Conservation (phyloP, 37 sponge, comb jelly and placozoan genomes). For the Dysidea cf. avara region DNA sequence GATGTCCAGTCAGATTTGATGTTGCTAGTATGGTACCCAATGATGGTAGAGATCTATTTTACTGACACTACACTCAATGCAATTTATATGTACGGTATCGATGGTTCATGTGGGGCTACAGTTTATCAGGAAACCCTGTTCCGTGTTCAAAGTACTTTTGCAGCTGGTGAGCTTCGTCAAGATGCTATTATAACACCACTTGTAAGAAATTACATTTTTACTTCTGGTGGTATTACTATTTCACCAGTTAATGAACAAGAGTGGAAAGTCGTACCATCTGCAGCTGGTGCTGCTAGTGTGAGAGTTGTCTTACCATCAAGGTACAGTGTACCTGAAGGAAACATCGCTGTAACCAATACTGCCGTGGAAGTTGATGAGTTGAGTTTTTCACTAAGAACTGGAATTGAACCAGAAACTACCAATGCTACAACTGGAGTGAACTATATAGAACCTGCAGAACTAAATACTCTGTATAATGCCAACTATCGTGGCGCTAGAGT, state of each 20-base stretch:
- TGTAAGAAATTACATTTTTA: conserved; percentile 10
- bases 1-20: not conserved
- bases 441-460: conserved; percentile 14
- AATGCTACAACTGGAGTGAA: conserved; percentile 1
- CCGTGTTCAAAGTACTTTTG: conserved; percentile 35
- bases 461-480: conserved; percentile 4
- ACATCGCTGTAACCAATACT: conserved; percentile 20
- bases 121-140: conserved; percentile 41
- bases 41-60: too few species aligned
- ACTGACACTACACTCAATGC: conserved; percentile 3
- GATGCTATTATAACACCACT: conserved; percentile 38
- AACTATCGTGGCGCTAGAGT: conserved; percentile 18
- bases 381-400: conserved; percentile 35
- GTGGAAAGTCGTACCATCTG: conserved; percentile 13
- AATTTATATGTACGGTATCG: too few species aligned
- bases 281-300: conserved; percentile 30
- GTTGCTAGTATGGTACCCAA: conserved; percentile 69
- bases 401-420: not conserved
- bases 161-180: conserved; percentile 18
- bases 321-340: not conserved
- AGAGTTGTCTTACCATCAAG: not conserved
- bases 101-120: conserved; percentile 5
- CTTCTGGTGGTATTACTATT: conserved; percentile 8
- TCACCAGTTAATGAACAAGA: not conserved
- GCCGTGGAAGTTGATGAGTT: conserved; percentile 33